Base-by-base conservation (phyloP, 2,888 invertebrate genomes). In the Boloria euphrosyne region DNA sequence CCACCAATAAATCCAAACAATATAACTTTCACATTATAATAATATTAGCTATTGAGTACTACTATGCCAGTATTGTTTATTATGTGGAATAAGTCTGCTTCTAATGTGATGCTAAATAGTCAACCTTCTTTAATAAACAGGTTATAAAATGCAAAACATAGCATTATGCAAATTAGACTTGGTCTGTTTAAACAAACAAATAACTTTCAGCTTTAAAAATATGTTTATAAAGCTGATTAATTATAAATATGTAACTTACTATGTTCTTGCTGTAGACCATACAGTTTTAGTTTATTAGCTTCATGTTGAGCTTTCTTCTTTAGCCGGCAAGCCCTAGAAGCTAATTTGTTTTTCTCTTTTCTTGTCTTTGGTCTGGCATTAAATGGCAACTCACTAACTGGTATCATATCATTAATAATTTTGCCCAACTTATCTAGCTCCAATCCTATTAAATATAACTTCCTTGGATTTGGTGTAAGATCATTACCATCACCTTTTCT, bases 291-390 rank as follows among this genome's bases (percentile, higher is more conserved):
- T 90, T 99, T 99, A 84, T 99, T 99, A 2, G 99, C 99, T 89
- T 99, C 99, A 85, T 99, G 99, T 83, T 99, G 99, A 4, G 99
- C 99, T 90, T 99, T 99, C 89, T 99, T 99, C 94, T 99, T 99
- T 79, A 99, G 93, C 46, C 99, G 95, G 84, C 99, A 99, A 44
- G 98, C 99, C 70, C 99, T 95, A 0, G 99, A 99, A 13, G 99
- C 99, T 64, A 99, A 93, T 89, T 99, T 99, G 85, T 99, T 99
- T 85, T 99, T 99, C 86, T 99, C 99, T 86, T 98, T 98, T 64
- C 98, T 94, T n/a, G 98, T 97, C 83, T 97, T 97, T 13, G 97
- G 97, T 74, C 98, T 93, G 43, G 96, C 95, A 80, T 96, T 97
- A 82, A 97, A 96, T 51, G 98, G 98, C 76, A 98, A 90, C 84